These are phyloP conservation scores for Etheostoma spectabile DNA, from an alignment of 2,113 vertebrate species.

Conservation along the genomic window DNA sequence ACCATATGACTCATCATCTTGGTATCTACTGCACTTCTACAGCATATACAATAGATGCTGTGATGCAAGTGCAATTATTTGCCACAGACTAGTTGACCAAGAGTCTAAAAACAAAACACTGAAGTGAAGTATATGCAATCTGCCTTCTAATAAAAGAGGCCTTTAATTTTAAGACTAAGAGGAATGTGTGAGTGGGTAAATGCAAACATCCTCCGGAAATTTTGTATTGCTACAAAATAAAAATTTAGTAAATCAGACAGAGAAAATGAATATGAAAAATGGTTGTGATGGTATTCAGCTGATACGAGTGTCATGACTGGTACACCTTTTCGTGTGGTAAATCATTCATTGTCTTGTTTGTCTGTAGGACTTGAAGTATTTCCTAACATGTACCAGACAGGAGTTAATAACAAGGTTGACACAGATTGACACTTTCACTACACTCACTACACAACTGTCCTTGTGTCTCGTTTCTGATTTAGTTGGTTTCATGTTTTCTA, in stretches of 20 bases:
- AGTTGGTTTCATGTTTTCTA: too few relatives aligned
- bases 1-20: background rate
- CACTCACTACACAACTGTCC: background rate
- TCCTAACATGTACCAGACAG: slow-evolving; percentile 31
- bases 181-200: slow-evolving; percentile 44
- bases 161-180: slow-evolving; percentile 43
- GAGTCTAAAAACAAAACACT: slow-evolving; percentile 41
- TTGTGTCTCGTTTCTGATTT: too few relatives aligned
- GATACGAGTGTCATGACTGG: slow-evolving; percentile 36
- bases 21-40: background rate
- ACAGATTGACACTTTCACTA: slow-evolving; percentile 42
- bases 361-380: slow-evolving; percentile 45
- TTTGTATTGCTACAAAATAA: background rate
- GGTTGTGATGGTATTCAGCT: slow-evolving; percentile 45
- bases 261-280: slow-evolving; percentile 43
- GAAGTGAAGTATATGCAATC: slow-evolving; percentile 39
- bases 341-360: slow-evolving; percentile 54
- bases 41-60: slow-evolving; percentile 12
- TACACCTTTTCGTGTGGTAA: slow-evolving; percentile 50
- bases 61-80: slow-evolving; percentile 20
- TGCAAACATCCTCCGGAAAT: slow-evolving; percentile 37
- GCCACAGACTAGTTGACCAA: slow-evolving; percentile 26
- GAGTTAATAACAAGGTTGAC: too few relatives aligned
- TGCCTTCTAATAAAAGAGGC: slow-evolving; percentile 35
- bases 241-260: slow-evolving; percentile 38